These are phyloP conservation scores for Phaethornis superciliosus DNA, from an alignment of 2,113 vertebrate species.

Conservation along the genomic window DNA sequence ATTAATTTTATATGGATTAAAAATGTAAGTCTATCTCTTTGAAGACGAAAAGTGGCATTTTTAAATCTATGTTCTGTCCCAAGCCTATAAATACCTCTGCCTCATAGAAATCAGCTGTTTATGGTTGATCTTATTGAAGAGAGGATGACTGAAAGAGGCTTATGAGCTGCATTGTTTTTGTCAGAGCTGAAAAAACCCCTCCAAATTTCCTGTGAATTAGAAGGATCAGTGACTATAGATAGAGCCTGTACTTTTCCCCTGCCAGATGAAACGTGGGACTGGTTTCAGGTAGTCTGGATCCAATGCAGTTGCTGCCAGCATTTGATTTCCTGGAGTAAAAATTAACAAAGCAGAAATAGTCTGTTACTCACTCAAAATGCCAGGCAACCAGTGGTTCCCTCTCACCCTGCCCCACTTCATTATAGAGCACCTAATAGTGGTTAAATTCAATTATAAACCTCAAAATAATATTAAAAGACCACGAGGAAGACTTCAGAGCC, in stretches of 20 bases:
- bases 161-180: constrained; percentile 44
- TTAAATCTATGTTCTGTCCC: constrained; percentile 12
- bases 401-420: neutral
- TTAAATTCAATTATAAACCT: neutral
- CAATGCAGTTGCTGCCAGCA: neutral
- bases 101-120: constrained; percentile 54
- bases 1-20: constrained; percentile 37
- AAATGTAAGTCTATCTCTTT: constrained; percentile 14
- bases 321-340: neutral
- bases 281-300: neutral
- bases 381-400: neutral
- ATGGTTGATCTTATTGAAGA: constrained; percentile 29
- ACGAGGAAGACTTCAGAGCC: neutral
- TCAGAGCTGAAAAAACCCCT: neutral
- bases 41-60: constrained; percentile 46
- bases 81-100: constrained; percentile 56
- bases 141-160: constrained; percentile 59
- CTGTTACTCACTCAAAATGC: neutral
- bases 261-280: neutral
- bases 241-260: neutral
- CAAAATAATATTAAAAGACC: neutral
- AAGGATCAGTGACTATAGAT: constrained; percentile 19
- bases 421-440: neutral
- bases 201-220: constrained; percentile 30
- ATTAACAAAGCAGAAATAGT: neutral